Evolutionary conservation across 1,140 invertebrate genomes (phyloP), one percentile per base, ranked within the genome.

Genomic region (Conus ventricosus): DNA sequence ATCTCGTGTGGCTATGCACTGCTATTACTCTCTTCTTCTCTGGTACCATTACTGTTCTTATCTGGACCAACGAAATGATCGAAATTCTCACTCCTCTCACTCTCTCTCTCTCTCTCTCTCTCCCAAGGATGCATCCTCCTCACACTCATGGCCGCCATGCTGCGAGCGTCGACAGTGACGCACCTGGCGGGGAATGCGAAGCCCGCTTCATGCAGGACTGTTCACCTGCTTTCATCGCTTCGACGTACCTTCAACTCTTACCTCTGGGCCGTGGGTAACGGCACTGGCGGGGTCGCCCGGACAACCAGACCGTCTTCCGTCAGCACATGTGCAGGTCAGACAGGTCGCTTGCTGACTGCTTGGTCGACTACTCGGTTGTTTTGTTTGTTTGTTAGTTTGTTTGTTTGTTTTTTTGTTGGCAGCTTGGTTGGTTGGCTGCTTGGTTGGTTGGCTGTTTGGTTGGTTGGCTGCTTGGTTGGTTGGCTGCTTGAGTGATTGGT

Each of bases 291-390:
- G 10, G 51, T 75, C 4, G 8, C 5, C 84, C 84, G 13, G 27
- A 53, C 25, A 75, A 85, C n/a, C 27, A 53, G 39, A 53, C 60
- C 15, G 63, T 20, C 4, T 85, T 85, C 63, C 5, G 27, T 20
- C 10, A 85, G n/a, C 84, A 85, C 11, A 75, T 85, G 84, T 85
- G 84, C 39, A 75, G 84, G 84, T 85, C 17, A 53, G 51, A 3
- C 17, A 20, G 60, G 17, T 11, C 17, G 11, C 10, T 4, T 63
- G 60, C 60, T 63, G 60, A 63, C 60, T 63, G 60, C 17, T 63
- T 63, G 39, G 39, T 3, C 39, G 39, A 3, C 39, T 39, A 39
- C 39, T 39, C 39, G 39, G 39, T 39, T 39, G 0, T 39, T 39
- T 39, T 39, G 0, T 39, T 39, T 39, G 0, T 39, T 39, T 39